Conservation (phyloP, 2,797 vertebrate species). For the Diceros bicornis region DNA sequence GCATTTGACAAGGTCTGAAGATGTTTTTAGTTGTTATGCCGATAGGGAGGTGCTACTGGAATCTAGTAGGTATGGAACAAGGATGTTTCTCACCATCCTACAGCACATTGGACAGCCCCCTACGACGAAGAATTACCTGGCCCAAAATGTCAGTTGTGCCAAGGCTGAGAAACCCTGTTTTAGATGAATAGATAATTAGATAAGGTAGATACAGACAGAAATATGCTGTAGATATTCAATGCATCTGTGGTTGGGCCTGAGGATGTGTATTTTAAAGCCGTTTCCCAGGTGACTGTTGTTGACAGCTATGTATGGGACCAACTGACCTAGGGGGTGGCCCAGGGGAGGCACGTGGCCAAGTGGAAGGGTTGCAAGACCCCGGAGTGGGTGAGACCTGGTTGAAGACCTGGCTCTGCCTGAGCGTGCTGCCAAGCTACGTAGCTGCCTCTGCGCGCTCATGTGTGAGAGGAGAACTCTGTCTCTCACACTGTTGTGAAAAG, state of each 20-base stretch:
- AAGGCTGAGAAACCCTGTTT: background rate
- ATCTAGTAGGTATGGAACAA: background rate
- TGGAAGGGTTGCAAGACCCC: background rate
- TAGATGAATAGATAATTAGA: background rate
- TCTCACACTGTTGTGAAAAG: constrained; percentile 30
- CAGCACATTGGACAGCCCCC: background rate
- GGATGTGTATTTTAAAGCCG: background rate
- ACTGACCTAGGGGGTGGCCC: background rate
- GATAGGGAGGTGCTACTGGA: background rate
- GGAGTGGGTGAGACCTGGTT: background rate
- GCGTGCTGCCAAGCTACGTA: background rate
- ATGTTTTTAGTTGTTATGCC: background rate
- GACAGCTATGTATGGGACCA: background rate
- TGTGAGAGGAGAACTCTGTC: constrained; percentile 1
- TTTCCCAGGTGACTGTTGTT: constrained; percentile 10
- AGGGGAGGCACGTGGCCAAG: background rate
- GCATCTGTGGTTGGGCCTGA: background rate
- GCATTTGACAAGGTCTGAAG: background rate
- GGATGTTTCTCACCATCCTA: background rate
- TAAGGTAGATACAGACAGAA: background rate
- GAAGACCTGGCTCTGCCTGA: background rate
- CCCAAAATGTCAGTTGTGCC: background rate
- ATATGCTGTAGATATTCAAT: background rate
- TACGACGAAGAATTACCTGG: background rate
- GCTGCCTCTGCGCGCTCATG: background rate